phyloP scores from a whole-genome alignment of 2,113 vertebrate species.

The Toxostoma redivivum region DNA sequence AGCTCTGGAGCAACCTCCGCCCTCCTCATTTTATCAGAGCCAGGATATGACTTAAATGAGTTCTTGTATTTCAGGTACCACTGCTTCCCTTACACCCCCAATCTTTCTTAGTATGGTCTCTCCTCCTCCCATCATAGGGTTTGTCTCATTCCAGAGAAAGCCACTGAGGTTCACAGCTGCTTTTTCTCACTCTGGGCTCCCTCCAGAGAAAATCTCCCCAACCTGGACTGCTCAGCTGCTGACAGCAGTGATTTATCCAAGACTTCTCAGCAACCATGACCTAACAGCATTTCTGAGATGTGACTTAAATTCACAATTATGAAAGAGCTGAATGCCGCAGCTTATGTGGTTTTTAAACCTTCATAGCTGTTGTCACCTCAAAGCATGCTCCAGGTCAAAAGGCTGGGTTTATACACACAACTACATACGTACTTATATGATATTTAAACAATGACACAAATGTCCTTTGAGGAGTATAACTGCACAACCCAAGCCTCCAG shows the following conservation, averaged over 20 bases:
- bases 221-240: background rate
- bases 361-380: background rate
- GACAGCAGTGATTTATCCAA: background rate
- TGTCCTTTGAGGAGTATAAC: accelerated
- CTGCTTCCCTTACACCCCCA: background rate
- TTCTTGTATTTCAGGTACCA: background rate
- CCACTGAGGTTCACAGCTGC: background rate
- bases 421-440: accelerated
- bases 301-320: background rate
- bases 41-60: background rate
- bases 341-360: background rate
- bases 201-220: background rate
- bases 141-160: background rate
- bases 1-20: background rate
- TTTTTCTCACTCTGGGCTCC: background rate
- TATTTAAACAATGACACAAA: background rate
- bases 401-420: background rate
- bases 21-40: background rate
- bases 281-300: background rate
- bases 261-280: background rate
- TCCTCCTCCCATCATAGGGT: background rate
- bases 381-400: background rate
- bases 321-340: background rate
- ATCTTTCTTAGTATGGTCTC: background rate
- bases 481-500: background rate